phyloP scores from a whole-genome alignment of 2,888 invertebrate genomes.

The Rotaria magnacalcarata region DNA sequence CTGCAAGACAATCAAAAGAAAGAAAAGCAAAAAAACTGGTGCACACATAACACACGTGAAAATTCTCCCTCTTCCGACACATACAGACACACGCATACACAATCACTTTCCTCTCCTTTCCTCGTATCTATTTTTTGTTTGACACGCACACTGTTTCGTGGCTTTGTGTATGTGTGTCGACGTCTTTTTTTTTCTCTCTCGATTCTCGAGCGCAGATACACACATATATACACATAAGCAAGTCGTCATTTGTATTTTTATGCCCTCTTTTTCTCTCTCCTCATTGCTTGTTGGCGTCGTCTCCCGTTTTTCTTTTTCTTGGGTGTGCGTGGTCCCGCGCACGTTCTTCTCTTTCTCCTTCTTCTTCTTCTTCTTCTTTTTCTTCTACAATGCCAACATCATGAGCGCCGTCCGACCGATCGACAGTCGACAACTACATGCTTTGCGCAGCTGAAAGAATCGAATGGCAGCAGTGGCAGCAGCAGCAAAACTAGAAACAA shows the following conservation, averaged over 20 bases:
- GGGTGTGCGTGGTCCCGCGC: constrained; percentile 20
- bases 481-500: constrained; percentile 31
- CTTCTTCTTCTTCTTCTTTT: background rate
- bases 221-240: background rate
- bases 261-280: constrained; percentile 11
- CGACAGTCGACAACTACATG: constrained; percentile 26
- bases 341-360: constrained; percentile 13
- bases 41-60: constrained; percentile 22
- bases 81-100: background rate
- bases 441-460: constrained; percentile 29
- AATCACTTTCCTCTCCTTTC: constrained; percentile 14
- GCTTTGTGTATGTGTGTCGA: constrained; percentile 23
- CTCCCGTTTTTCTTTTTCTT: constrained; percentile 24
- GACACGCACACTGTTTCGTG: constrained; percentile 29
- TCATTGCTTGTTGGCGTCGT: constrained; percentile 28
- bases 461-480: constrained; percentile 29
- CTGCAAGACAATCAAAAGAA: background rate
- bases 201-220: background rate
- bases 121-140: constrained; percentile 24
- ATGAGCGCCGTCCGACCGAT: constrained; percentile 28
- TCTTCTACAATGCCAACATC: constrained; percentile 29
- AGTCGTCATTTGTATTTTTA: constrained; percentile 34
- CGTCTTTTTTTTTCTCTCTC: constrained; percentile 19
- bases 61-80: background rate
- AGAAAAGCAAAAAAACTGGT: background rate